Conservation (phyloP, 2,888 invertebrate species). For the Perizoma flavofasciatum region DNA sequence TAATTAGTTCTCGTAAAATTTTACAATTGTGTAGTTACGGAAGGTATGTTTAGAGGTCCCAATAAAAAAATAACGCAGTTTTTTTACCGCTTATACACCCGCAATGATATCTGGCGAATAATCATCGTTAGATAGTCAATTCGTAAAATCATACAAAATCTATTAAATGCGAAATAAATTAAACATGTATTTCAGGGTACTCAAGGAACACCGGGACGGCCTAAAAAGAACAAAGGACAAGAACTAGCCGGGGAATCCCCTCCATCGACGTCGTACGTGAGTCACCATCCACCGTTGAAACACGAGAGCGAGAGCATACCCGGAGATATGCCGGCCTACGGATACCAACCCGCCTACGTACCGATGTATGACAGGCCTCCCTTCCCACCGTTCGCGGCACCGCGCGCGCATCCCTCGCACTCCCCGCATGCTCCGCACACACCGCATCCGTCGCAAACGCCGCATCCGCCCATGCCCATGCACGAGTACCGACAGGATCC, state of each 20-base stretch:
- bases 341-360: conserved; percentile 60
- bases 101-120: too few species aligned
- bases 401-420: conserved; percentile 45
- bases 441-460: conserved; percentile 45
- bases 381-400: conserved; percentile 48
- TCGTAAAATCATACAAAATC: too few species aligned
- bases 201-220: conserved; percentile 72
- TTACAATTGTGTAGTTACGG: too few species aligned
- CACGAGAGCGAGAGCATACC: conserved; percentile 61
- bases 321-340: conserved; percentile 42
- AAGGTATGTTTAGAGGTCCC: too few species aligned
- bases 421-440: conserved; percentile 39
- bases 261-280: conserved; percentile 67
- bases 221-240: conserved; percentile 72
- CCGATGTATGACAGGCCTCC: conserved; percentile 52
- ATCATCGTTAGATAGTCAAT: too few species aligned
- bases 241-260: conserved; percentile 64
- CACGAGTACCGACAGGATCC: conserved; percentile 71
- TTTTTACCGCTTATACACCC: too few species aligned
- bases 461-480: conserved; percentile 47
- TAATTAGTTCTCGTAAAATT: too few species aligned
- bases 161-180: background rate
- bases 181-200: conserved; percentile 48
- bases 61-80: too few species aligned
- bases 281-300: conserved; percentile 59